phyloP scores from a whole-genome alignment of 2,888 invertebrate genomes.

The Blera fallax region DNA sequence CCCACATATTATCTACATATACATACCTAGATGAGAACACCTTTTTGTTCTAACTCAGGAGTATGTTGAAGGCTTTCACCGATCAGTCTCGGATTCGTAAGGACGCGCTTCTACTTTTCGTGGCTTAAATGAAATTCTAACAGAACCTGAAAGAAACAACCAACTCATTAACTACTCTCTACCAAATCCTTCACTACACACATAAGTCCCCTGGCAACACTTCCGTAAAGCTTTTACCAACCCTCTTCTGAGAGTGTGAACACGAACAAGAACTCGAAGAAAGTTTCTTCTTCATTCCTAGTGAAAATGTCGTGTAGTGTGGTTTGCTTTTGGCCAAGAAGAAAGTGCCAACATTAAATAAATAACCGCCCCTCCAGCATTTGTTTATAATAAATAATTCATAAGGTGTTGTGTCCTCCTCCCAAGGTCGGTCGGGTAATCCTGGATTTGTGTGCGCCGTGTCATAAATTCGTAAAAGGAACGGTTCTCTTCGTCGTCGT shows the following conservation, averaged over 20 bases:
- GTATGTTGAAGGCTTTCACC: no score
- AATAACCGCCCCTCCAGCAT: conserved; percentile 19
- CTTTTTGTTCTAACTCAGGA: no score
- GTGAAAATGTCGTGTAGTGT: conserved; percentile 47
- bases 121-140: no score
- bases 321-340: conserved; percentile 11
- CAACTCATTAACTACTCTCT: not conserved
- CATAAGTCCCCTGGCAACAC: conserved; percentile 1
- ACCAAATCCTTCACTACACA: not conserved
- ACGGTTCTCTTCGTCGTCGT: not conserved
- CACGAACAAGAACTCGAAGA: conserved; percentile 30
- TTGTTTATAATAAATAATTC: conserved; percentile 64
- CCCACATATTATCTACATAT: no score
- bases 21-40: no score
- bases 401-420: conserved; percentile 36
- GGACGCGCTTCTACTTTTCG: no score
- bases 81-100: no score
- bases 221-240: conserved; percentile 40
- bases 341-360: conserved; percentile 7
- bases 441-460: conserved; percentile 18
- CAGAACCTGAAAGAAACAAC: no score
- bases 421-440: conserved; percentile 31
- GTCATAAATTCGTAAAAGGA: conserved; percentile 13
- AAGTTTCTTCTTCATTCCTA: conserved; percentile 54
- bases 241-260: conserved; percentile 17